Base-by-base conservation (phyloP, 2,797 vertebrate species). In the Cyprinodon diabolis region DNA sequence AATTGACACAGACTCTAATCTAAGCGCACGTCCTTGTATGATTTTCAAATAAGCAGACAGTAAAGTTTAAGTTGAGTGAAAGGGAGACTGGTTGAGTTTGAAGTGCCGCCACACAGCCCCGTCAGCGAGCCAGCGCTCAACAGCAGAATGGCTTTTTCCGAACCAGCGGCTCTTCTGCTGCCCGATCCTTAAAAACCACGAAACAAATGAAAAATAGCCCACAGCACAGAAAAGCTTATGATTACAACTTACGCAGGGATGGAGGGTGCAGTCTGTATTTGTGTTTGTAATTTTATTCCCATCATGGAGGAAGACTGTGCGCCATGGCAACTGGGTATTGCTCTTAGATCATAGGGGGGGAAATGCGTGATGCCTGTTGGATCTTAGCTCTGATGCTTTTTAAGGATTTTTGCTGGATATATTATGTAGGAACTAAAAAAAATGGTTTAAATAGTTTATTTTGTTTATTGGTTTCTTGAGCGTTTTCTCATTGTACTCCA, bases 171-270 rank as follows among this genome's bases (percentile, higher is more conserved):
- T 85, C 76, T 87, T 82, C 74, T 56, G 75, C 86, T 84, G 87
- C 86, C 77, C 84, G 80, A 60, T 92, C 83, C 88, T 91, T 90
- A 90, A 93, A 91, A 90, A 73, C 92, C 91, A 82, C 91, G 86
- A 89, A 90, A 92, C 90, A 93, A 91, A 93, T 91, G 90, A 92
- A 93, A 92, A 92, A 89, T 91, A 79, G 80, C 84, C 87, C 87
- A 14, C 87, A 67, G 88, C 85, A 77, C 81, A 89, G 85, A 77
- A 86, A 90, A 90, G 88, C 91, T 90, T 82, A 90, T 93, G 91
- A 93, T 94, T 91, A 92, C 91, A 90, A 90, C 87, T 79, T 93
- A 80, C 40, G 60, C 82, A 52, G 21, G 79, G 86, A 86, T 91
- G 89, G 89, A 92, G 91, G 91, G 90, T 79, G 74, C 60, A 77